A percentile compares a stretch with the other conserved stretches of the same genome.
Conservation (phyloP, 2,797 vertebrate species). For the Artibeus jamaicensis region DNA sequence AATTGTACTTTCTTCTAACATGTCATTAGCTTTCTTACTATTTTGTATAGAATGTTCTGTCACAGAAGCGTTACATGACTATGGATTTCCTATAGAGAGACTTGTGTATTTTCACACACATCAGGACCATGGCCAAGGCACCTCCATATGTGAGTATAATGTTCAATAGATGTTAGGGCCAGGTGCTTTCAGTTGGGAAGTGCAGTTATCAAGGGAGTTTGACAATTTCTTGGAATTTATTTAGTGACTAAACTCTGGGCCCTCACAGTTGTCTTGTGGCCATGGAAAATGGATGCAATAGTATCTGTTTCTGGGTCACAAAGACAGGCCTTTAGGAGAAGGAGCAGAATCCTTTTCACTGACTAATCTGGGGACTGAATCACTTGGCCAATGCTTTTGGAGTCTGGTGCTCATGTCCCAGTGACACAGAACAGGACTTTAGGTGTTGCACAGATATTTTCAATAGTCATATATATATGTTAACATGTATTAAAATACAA, state of each 20-base stretch:
- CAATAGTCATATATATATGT: neutral
- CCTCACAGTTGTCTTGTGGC: neutral
- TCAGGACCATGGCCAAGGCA: neutral
- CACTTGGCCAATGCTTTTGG: neutral
- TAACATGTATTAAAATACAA: neutral
- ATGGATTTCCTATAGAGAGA: neutral
- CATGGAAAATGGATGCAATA: neutral
- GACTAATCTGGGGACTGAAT: neutral
- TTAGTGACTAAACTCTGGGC: neutral
- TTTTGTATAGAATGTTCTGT: conserved; percentile 7
- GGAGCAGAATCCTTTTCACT: neutral
- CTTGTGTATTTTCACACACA: neutral
- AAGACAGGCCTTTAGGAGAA: neutral
- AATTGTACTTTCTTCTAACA: neutral
- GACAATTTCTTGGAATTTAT: conserved; percentile 10
- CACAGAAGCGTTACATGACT: neutral
- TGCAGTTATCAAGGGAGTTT: neutral
- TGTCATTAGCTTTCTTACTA: neutral
- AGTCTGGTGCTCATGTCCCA: neutral
- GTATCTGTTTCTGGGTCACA: neutral
- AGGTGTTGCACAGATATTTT: neutral
- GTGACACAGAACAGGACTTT: neutral
- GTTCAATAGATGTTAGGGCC: neutral
- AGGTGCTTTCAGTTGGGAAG: neutral
- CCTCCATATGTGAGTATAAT: neutral